Evolutionary conservation across 37 sponge, comb jelly and placozoan species (phyloP).

Genomic region (Mnemiopsis leidyi): DNA sequence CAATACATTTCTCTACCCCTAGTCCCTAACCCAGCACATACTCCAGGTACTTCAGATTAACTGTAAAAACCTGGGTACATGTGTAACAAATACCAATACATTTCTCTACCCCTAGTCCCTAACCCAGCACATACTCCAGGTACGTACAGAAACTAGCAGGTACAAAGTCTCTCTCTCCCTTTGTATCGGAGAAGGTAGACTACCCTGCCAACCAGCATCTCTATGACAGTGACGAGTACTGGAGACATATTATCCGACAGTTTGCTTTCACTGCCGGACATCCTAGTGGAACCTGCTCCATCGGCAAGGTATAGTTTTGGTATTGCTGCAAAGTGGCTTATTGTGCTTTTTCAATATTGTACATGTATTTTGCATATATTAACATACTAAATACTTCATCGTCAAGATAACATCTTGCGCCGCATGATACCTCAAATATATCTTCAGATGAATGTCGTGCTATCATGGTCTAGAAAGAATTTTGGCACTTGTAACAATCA

Average conservation of each 20-base stretch:
- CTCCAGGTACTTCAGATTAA: constrained; percentile 26
- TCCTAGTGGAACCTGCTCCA: constrained; percentile 28
- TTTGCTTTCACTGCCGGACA: constrained; percentile 42
- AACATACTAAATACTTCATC: too few relatives aligned
- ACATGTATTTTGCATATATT: neutral
- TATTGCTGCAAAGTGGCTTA: too few relatives aligned
- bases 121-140: neutral
- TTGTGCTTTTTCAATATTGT: too few relatives aligned
- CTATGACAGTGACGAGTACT: constrained; percentile 2
- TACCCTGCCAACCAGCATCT: neutral
- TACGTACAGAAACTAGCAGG: neutral
- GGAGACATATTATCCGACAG: constrained; percentile 6
- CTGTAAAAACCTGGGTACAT: neutral
- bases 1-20: neutral
- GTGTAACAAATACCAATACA: too few relatives aligned
- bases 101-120: neutral
- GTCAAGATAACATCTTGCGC: too few relatives aligned
- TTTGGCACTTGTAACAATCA: too few relatives aligned
- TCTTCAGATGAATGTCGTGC: too few relatives aligned
- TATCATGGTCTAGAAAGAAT: too few relatives aligned
- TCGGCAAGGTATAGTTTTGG: neutral
- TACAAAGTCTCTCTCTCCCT: neutral
- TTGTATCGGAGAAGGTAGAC: neutral
- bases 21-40: neutral
- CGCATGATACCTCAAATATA: too few relatives aligned